Percentiles rank a stretch among this genome's conserved stretches.
phyloP scores from a whole-genome alignment of 2,888 invertebrate genomes.

The Palloptera scutellata region DNA sequence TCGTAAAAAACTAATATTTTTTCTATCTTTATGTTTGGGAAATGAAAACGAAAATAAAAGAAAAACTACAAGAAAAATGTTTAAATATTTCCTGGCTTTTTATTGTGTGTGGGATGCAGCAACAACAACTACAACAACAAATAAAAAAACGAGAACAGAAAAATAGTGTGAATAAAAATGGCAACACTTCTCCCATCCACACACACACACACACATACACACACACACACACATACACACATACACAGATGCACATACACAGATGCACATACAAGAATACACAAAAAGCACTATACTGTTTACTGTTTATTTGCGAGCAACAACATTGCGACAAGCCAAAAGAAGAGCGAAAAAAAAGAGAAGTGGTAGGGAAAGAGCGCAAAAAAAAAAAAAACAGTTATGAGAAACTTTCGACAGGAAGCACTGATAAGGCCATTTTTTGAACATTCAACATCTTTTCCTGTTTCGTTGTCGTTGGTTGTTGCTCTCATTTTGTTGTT shows the following conservation, averaged over 20 bases:
- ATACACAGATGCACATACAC: too few relatives aligned
- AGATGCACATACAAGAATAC: too few relatives aligned
- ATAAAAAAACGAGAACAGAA: conserved; percentile 14
- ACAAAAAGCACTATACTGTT: conserved; percentile 4
- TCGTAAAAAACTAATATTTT: conserved; percentile 44
- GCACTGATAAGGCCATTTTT: conserved; percentile 63
- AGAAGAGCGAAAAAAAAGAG: neutral
- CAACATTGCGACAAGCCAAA: neutral
- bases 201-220: conserved; percentile 40
- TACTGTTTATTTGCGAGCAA: conserved; percentile 2
- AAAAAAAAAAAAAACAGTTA: conserved; percentile 49
- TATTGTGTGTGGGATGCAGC: conserved; percentile 42
- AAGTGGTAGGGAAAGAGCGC: neutral
- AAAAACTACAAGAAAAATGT: conserved; percentile 60
- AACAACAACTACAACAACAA: conserved; percentile 10
- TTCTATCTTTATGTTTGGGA: conserved; percentile 36
- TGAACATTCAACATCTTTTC: conserved; percentile 41
- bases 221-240: conserved; percentile 17
- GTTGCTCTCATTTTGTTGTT: conserved; percentile 38
- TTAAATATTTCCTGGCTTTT: conserved; percentile 60
- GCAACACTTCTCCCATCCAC: conserved; percentile 48
- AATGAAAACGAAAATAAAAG: too few relatives aligned
- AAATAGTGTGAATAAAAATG: conserved; percentile 36
- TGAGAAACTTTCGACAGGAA: conserved; percentile 64
- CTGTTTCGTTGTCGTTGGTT: conserved; percentile 30